Evolutionary conservation across 2,888 invertebrate genomes (phyloP), one percentile per base, ranked within the genome.

Genomic region (Thereva nobilitata): DNA sequence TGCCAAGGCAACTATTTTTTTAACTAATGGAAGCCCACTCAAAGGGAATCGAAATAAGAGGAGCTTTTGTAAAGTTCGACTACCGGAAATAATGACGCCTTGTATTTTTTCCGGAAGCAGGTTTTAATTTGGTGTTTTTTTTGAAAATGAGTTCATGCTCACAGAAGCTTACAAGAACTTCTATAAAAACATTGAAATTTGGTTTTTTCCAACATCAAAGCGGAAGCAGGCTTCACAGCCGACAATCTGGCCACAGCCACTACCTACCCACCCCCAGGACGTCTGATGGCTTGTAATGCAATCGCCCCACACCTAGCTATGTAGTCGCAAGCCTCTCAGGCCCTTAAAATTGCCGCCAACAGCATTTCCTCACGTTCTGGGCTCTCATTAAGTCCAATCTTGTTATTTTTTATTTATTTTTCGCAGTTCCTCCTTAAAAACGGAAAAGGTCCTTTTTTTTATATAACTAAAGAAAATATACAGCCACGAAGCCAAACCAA

Each of bases 321-420:
- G 23, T 23, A 23, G 23, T 23, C 23, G 23, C 23, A 23, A 23
- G 50, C 64, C 53, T 10, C 9, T 12, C 53, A 57, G 59, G 55
- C 55, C 40, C 44, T 12, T 54, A 59, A 68, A 66, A 66, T 68
- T 68, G 49, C 57, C 54, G 50, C 54, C 52, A 68, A 68, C 54
- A 55, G 61, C 49, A 66, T 64, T 68, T 64, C 61, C 59, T 68
- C 49, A 65, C 45, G 45, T 34, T 41, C 10, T 41, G 41, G 23
- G 59, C 54, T 66, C 66, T 68, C 68, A 68, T 68, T 68, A 68
- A 65, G 42, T 65, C 68, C 65, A 59, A 23, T 23, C 23, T 23
- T 66, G 68, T 68, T 68, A 64, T 68, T 68, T 68, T 68, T 68
- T 64, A 68, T 66, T 68, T 68, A 23, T 68, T 61, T 65, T 55